phyloP scores from a whole-genome alignment of 2,113 vertebrate species.

The Passer montanus region DNA sequence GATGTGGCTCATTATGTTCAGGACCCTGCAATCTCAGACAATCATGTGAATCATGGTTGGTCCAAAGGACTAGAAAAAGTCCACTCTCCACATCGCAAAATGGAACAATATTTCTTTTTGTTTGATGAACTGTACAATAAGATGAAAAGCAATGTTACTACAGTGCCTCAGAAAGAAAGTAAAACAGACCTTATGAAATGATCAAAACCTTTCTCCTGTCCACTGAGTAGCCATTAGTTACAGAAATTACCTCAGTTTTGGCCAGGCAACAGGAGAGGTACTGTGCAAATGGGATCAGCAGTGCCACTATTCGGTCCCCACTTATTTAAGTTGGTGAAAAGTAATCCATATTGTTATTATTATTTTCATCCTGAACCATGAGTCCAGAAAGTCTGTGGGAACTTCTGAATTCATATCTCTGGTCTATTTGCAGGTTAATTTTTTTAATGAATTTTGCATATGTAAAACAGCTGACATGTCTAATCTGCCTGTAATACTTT shows the following conservation, averaged over 20 bases:
- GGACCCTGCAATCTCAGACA: not conserved
- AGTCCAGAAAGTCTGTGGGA: not conserved
- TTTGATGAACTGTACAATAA: not conserved
- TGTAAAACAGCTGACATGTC: not conserved
- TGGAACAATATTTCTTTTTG: not conserved
- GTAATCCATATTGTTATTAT: not conserved
- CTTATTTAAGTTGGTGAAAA: not conserved
- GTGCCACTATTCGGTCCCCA: not conserved
- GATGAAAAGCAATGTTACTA: not conserved
- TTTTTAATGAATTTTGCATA: not conserved
- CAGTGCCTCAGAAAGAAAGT: not conserved
- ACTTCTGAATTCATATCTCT: not conserved
- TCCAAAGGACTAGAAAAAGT: not conserved
- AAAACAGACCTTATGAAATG: not conserved
- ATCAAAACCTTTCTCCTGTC: not conserved
- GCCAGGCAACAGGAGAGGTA: not conserved
- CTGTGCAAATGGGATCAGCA: not conserved
- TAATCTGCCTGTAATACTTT: not conserved
- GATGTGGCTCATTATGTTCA: not conserved
- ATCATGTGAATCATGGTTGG: not conserved
- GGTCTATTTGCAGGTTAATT: not conserved
- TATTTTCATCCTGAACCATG: not conserved
- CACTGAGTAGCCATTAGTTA: not conserved
- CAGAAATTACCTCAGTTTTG: not conserved
- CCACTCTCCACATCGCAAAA: not conserved